Conservation (phyloP, 1,140 invertebrate genomes). For the Brachystomella parvula region DNA sequence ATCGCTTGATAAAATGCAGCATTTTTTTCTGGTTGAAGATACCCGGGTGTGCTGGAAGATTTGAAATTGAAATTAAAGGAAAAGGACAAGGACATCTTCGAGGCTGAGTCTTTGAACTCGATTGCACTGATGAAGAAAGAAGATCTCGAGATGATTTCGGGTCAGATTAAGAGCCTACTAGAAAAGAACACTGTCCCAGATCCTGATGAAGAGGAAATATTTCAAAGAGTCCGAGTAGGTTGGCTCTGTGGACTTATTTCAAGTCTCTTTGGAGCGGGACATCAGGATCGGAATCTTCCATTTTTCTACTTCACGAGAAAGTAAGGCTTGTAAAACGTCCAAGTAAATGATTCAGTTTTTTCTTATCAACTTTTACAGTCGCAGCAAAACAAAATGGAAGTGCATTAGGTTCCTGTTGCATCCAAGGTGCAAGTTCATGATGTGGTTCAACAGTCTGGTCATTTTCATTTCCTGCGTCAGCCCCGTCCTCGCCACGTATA, state of each 20-base stretch:
- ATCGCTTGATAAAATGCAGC: no score
- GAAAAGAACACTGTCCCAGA: neutral
- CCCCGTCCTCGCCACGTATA: constrained; percentile 20
- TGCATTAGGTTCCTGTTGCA: constrained; percentile 24
- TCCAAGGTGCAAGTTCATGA: constrained; percentile 25
- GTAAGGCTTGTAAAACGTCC: neutral
- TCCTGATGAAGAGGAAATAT: neutral
- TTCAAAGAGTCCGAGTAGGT: neutral
- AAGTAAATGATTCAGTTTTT: neutral
- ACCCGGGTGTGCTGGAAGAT: constrained; percentile 16
- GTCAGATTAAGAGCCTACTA: constrained; percentile 14
- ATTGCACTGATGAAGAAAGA: no score
- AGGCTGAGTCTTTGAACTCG: no score
- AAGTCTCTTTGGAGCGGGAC: constrained; percentile 5
- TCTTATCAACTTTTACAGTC: neutral
- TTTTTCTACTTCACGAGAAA: constrained; percentile 26
- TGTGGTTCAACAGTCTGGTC: constrained; percentile 8
- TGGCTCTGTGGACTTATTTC: neutral
- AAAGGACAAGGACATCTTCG: constrained; percentile 14
- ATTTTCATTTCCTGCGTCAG: constrained; percentile 12
- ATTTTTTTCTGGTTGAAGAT: no score
- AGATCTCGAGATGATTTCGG: neutral
- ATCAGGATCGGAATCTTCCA: constrained; percentile 23
- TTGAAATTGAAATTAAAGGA: neutral
- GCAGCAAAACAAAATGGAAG: neutral